Conservation (phyloP, 2,797 vertebrate species). For the Sebastes iracundus region DNA sequence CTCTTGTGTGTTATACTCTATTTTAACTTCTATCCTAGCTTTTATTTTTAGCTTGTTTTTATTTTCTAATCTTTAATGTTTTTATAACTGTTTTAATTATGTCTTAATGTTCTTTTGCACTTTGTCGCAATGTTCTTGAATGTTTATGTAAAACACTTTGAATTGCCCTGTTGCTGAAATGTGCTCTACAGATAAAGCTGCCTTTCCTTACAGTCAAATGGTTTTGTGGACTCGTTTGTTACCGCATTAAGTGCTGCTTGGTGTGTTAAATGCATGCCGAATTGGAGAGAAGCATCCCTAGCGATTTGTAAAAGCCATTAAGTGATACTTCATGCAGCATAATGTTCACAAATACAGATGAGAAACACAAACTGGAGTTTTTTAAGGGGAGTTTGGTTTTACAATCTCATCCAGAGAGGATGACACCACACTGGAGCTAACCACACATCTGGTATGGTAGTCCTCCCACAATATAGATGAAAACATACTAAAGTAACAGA, state of each 20-base stretch:
- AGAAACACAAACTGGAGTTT: rapidly evolving
- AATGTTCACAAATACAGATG: neutral
- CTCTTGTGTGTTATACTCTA: no score
- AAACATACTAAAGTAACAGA: neutral
- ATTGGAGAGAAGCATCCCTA: rapidly evolving
- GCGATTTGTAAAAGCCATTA: rapidly evolving
- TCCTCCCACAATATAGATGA: neutral
- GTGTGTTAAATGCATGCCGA: neutral
- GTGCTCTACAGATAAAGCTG: rapidly evolving
- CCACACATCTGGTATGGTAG: neutral
- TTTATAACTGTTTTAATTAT: no score
- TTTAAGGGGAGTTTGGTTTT: neutral
- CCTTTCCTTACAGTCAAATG: no score
- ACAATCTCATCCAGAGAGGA: rapidly evolving
- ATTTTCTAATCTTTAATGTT: no score
- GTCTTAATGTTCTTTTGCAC: no score
- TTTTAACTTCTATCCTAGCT: no score
- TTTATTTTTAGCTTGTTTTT: no score
- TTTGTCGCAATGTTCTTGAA: no score
- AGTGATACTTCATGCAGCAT: rapidly evolving
- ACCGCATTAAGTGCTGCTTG: rapidly evolving
- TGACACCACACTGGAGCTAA: neutral
- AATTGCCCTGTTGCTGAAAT: no score
- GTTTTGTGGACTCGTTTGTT: rapidly evolving
- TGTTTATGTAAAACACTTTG: no score